Percentiles rank a stretch among this genome's conserved stretches.
Conservation (phyloP, 2,797 vertebrate genomes). For the Alosa sapidissima region DNA sequence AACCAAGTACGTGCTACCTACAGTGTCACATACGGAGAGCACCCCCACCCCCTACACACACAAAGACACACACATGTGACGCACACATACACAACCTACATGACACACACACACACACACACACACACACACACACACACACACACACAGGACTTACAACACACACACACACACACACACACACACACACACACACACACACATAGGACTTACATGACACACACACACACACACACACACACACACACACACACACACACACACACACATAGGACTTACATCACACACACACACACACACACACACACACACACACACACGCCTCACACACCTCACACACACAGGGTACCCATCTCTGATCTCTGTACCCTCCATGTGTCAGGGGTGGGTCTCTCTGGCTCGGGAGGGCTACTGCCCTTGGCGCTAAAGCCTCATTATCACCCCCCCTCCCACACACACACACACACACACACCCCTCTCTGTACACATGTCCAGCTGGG, state of each 20-base stretch:
- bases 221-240: neutral
- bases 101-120: too few relatives aligned
- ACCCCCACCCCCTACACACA: too few relatives aligned
- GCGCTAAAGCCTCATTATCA: constrained; percentile 65
- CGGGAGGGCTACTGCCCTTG: constrained; percentile 67
- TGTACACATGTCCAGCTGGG: constrained; percentile 65
- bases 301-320: neutral
- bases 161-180: too few relatives aligned
- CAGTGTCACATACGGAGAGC: too few relatives aligned
- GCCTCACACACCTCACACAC: neutral
- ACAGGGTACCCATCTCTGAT: constrained; percentile 42
- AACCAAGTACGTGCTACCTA: too few relatives aligned
- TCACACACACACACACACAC: constrained; percentile 6
- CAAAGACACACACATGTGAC: too few relatives aligned
- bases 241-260: neutral
- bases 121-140: too few relatives aligned
- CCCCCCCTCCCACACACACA: constrained; percentile 52
- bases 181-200: too few relatives aligned
- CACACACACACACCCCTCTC: constrained; percentile 36
- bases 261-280: too few relatives aligned
- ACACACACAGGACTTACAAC: too few relatives aligned
- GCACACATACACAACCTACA: too few relatives aligned
- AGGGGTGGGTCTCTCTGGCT: constrained; percentile 51
- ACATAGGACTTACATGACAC: too few relatives aligned
- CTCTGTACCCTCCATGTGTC: constrained; percentile 48